phyloP scores from a whole-genome alignment of 2,888 invertebrate species.

The Melanophora roralis region DNA sequence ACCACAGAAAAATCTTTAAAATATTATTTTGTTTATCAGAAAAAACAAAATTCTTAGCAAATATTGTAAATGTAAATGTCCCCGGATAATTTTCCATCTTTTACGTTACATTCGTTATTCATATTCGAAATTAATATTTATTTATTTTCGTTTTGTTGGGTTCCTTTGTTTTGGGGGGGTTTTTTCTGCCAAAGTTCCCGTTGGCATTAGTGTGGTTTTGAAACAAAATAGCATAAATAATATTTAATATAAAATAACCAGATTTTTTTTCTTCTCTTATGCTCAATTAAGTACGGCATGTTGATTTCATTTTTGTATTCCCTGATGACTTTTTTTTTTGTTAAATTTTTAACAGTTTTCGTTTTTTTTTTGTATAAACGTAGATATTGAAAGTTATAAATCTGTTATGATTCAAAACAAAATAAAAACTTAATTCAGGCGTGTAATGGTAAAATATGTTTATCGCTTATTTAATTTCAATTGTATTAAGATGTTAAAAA shows the following conservation, averaged over 20 bases:
- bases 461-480: not conserved
- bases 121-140: constrained; percentile 31
- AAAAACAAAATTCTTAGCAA: constrained; percentile 4
- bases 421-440: not conserved
- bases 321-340: not conserved
- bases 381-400: not conserved
- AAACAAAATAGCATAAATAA: not conserved
- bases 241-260: constrained; percentile 25
- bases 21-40: constrained; percentile 17
- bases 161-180: not conserved
- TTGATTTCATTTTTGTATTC: not conserved
- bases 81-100: constrained; percentile 12
- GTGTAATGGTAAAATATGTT: not conserved
- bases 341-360: not conserved
- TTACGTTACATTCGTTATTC: not conserved
- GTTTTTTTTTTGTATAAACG: not conserved
- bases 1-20: not conserved
- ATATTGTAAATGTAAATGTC: constrained; percentile 2
- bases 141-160: not conserved
- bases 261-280: not conserved
- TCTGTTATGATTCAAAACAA: not conserved
- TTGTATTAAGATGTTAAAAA: not conserved
- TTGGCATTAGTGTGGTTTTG: not conserved
- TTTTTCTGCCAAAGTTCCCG: not conserved
- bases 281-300: not conserved